Conservation (phyloP, 2,797 vertebrate species). For the Petrocephalus schoutedeni region DNA sequence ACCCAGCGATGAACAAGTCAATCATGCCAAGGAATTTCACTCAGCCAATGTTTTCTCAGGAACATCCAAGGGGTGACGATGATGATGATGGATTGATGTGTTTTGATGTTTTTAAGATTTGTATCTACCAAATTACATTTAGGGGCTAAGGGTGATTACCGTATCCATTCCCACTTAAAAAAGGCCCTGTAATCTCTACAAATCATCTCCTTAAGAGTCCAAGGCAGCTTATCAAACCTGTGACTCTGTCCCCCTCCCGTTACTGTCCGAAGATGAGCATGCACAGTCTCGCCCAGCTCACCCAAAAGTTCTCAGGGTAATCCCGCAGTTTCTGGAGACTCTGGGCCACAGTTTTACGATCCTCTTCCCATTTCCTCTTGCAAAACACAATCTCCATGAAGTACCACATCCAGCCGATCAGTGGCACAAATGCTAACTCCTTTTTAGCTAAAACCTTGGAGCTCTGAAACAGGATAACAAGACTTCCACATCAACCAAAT, state of each 20-base stretch:
- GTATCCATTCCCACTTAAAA: not conserved
- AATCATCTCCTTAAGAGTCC: not conserved
- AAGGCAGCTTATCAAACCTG: not conserved
- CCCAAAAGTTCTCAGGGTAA: slow-evolving; percentile 89
- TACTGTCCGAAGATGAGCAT: not conserved
- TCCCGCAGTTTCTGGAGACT: slow-evolving; percentile 78
- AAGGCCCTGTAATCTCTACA: not conserved
- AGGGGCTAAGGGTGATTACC: not conserved
- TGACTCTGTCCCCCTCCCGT: not conserved
- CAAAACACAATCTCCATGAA: slow-evolving; percentile 96
- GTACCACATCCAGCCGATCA: slow-evolving; percentile 99
- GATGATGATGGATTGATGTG: not conserved
- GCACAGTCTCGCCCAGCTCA: slow-evolving; percentile 43
- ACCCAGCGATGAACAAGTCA: not conserved
- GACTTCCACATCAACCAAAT: not conserved
- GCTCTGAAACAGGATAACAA: slow-evolving; percentile 61
- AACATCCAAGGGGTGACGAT: not conserved
- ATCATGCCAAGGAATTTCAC: not conserved
- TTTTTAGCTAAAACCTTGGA: slow-evolving; percentile 95
- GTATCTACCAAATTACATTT: not conserved
- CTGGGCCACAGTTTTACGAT: slow-evolving; percentile 71
- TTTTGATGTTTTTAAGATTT: not conserved
- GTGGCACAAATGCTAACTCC: slow-evolving; percentile 81
- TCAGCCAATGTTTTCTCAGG: not conserved
- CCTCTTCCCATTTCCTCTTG: slow-evolving; percentile 92